These are phyloP conservation scores for Delphinapterus leucas DNA, from an alignment of 2,113 vertebrate species.

Conservation along the genomic window DNA sequence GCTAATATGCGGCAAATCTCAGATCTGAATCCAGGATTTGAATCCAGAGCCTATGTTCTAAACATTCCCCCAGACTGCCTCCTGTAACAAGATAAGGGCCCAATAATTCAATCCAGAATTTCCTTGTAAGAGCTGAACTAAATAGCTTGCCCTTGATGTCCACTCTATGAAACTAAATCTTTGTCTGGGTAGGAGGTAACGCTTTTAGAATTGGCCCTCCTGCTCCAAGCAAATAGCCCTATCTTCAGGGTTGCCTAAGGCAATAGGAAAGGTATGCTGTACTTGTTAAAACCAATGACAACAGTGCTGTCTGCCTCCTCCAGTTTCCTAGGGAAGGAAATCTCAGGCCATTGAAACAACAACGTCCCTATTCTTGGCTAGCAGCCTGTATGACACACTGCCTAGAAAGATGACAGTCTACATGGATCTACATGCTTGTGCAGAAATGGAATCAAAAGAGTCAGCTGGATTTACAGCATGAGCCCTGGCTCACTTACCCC, in stretches of 20 bases:
- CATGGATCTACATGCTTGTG: not conserved
- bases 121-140: not conserved
- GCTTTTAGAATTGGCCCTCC: not conserved
- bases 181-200: not conserved
- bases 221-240: not conserved
- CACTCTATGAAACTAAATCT: not conserved
- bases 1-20: not conserved
- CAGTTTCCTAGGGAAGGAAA: not conserved
- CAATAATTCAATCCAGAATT: not conserved
- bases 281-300: not conserved
- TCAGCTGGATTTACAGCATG: not conserved
- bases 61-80: not conserved
- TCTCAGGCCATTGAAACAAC: not conserved
- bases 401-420: not conserved
- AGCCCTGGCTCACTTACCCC: not conserved
- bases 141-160: not conserved
- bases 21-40: not conserved
- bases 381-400: not conserved
- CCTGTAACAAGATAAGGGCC: not conserved
- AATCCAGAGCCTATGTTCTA: not conserved
- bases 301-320: fast-evolving
- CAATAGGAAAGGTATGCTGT: not conserved
- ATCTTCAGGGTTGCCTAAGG: not conserved
- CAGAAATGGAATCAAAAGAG: not conserved
- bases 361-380: not conserved